A percentile compares a stretch with the other conserved stretches of the same genome.
These are phyloP conservation scores for Andricus curvator DNA, from an alignment of 2,888 invertebrate genomes.

Conservation along the genomic window DNA sequence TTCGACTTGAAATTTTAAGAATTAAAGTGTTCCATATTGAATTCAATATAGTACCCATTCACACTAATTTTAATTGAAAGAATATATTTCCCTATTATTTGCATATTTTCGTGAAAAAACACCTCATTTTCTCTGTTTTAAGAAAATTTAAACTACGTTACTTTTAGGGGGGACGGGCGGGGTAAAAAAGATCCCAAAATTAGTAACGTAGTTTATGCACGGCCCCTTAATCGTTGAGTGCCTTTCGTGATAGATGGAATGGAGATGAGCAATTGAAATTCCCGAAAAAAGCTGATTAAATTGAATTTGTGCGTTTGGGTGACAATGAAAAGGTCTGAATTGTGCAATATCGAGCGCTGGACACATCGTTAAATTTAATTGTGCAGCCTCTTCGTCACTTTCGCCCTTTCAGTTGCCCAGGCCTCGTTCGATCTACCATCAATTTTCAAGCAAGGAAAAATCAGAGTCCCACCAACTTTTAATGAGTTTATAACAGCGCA, in stretches of 20 bases:
- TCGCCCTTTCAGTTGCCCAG: neutral
- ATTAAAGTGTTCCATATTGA: no score
- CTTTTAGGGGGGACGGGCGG: no score
- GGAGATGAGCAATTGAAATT: neutral
- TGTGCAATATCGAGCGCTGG: conserved; percentile 21
- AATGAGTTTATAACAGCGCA: conserved; percentile 56
- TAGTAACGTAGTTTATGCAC: no score
- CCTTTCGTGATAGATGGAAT: neutral
- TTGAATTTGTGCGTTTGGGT: neutral
- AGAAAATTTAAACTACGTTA: no score
- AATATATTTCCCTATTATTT: no score
- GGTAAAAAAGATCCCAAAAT: no score
- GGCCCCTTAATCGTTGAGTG: neutral
- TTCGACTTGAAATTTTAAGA: no score
- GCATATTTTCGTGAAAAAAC: no score
- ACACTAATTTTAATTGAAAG: no score
- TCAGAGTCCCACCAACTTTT: conserved; percentile 56
- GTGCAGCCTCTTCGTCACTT: neutral
- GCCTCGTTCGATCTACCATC: conserved; percentile 44
- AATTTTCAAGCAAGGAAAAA: conserved; percentile 54
- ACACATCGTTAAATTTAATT: conserved; percentile 40
- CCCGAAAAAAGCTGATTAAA: neutral
- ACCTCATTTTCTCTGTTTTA: no score
- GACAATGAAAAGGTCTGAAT: neutral
- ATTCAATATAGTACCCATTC: no score